phyloP scores from a whole-genome alignment of 2,797 vertebrate genomes.

The Paramormyrops hopkinsi region DNA sequence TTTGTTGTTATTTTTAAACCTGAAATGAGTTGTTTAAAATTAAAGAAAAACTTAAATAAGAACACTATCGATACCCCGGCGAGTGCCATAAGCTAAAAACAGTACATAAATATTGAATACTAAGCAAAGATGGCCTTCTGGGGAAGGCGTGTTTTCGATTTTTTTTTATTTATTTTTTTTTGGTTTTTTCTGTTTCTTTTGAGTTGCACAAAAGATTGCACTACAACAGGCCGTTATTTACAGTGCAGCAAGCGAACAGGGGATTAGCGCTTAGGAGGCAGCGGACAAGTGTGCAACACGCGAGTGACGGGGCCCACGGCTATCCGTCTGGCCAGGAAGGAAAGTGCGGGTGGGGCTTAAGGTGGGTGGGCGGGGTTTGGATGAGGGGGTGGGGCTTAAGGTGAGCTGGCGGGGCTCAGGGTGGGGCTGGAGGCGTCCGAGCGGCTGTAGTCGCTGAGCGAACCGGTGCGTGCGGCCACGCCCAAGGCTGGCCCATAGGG shows the following conservation, averaged over 20 bases:
- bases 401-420: conserved; percentile 88
- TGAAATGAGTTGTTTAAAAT: conserved; percentile 36
- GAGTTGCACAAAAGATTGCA: conserved; percentile 68
- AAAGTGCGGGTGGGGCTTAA: conserved; percentile 29
- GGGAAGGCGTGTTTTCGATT: conserved; percentile 56
- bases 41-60: conserved; percentile 43
- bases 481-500: conserved; percentile 49
- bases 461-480: conserved; percentile 64
- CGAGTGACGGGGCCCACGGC: conserved; percentile 44
- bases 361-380: conserved; percentile 38
- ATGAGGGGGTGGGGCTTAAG: conserved; percentile 73
- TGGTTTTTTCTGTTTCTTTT: conserved; percentile 49
- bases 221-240: conserved; percentile 75
- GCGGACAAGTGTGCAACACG: conserved; percentile 63
- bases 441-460: conserved; percentile 95
- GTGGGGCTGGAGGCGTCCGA: conserved; percentile 91
- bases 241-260: conserved; percentile 65
- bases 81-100: conserved; percentile 58
- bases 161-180: conserved; percentile 21
- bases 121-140: conserved; percentile 65
- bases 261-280: conserved; percentile 49
- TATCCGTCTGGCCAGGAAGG: neutral
- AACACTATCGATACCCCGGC: conserved; percentile 53
- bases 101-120: conserved; percentile 68
- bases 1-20: conserved; percentile 17